Evolutionary conservation across 2,888 invertebrate species (phyloP).

Genomic region (Leptopilina myrica): DNA sequence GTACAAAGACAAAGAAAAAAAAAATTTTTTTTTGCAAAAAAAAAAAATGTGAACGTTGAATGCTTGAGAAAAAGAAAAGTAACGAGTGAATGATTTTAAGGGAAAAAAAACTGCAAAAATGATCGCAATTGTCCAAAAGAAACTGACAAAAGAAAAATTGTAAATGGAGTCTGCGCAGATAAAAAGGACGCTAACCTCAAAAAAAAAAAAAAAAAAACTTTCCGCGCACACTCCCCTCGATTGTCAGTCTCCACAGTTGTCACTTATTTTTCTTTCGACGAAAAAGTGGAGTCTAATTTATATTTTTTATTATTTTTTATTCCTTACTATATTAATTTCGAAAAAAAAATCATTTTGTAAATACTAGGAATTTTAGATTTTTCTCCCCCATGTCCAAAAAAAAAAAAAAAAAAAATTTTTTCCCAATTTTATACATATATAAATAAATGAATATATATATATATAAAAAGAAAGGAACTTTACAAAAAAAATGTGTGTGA

Average conservation of each 20-base stretch:
- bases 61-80: neutral
- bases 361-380: conserved; percentile 65
- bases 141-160: neutral
- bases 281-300: conserved; percentile 23
- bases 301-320: conserved; percentile 49
- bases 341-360: conserved; percentile 61
- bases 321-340: conserved; percentile 21
- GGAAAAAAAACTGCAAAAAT: neutral
- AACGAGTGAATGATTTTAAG: neutral
- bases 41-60: neutral
- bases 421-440: conserved; percentile 45
- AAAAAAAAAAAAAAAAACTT: neutral
- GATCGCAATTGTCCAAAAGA: conserved; percentile 16
- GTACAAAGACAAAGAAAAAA: conserved; percentile 68
- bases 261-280: conserved; percentile 36
- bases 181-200: neutral
- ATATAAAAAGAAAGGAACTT: conserved; percentile 52
- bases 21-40: neutral
- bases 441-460: conserved; percentile 54
- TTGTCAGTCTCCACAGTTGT: conserved; percentile 11
- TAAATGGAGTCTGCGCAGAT: neutral
- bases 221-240: neutral
- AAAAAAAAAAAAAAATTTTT: conserved; percentile 12
- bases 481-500: conserved; percentile 52
- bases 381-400: conserved; percentile 34